phyloP scores from a whole-genome alignment of 2,113 vertebrate species.

The Daubentonia madagascariensis region DNA sequence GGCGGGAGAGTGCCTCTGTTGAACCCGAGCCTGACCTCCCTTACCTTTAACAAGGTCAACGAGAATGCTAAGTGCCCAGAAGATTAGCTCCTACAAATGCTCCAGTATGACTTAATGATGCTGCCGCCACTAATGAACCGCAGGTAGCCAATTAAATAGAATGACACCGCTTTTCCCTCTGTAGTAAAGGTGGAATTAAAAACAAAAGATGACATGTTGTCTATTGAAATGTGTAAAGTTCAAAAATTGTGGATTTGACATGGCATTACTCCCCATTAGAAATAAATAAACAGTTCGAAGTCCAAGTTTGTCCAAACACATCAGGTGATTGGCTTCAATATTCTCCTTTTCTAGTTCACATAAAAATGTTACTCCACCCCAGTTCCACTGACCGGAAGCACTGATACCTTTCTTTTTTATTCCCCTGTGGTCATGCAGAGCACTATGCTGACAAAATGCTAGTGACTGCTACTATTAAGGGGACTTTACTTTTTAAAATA shows the following conservation, averaged over 20 bases:
- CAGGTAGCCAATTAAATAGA: constrained; percentile 80
- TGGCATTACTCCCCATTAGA: neutral
- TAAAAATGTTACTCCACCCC: neutral
- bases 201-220: constrained; percentile 39
- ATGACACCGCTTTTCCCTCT: constrained; percentile 73
- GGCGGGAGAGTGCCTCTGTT: constrained; percentile 74
- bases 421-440: neutral
- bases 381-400: neutral
- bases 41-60: constrained; percentile 86
- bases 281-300: neutral
- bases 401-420: neutral
- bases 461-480: neutral
- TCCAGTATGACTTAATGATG: constrained; percentile 67
- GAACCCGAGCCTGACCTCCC: constrained; percentile 84
- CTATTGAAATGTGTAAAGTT: constrained; percentile 50
- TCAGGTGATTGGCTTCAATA: neutral
- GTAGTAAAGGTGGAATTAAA: constrained; percentile 69
- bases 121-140: constrained; percentile 72
- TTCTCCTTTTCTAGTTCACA: neutral
- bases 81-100: constrained; percentile 78
- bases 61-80: constrained; percentile 76
- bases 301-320: neutral
- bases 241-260: neutral
- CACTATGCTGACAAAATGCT: neutral
- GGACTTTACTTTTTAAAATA: constrained; percentile 29